Base-by-base conservation (phyloP, 2,113 vertebrate genomes). In the Dendrocopos noguchii region DNA sequence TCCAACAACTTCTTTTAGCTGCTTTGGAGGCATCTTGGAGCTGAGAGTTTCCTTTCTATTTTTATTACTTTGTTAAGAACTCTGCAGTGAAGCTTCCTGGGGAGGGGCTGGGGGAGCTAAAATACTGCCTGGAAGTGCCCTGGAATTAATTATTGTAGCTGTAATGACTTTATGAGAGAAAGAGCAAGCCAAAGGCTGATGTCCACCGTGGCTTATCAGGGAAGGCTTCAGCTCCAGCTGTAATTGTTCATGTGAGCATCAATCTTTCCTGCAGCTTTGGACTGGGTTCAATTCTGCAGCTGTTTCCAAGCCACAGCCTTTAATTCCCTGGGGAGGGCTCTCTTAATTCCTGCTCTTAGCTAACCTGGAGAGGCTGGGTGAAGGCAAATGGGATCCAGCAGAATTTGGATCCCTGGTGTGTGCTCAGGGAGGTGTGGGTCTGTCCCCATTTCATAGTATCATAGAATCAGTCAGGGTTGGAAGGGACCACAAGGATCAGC, bases 191-290 rank as follows among this genome's bases (percentile, higher is more conserved):
- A 61, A 75, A 72, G 73, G 91, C 91, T 93, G 91, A 60, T 91
- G 21, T 70, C 84, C 65, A 68, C 71, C 87, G 5, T 39, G 64
- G 94, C 71, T 93, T 90, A 81, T 91, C 88, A 78, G 18, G 11
- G 91, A 78, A 88, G 91, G 74, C 87, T 91, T 81, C 25, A 93
- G 91, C 91, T 88, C 77, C 91, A 85, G 87, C 85, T 91, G 74
- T 59, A 87, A 77, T 64, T 91, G 82, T 68, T 87, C 72, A 64
- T 84, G 77, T 64, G 84, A 84, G 27, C 70, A 80, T 80, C 86
- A 68, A 52, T 80, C 91, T 90, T 61, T 21, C 34, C 86, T 59
- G 8, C 55, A 55, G 78, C 31, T 80, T 80, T 90, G 94, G 79
- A 65, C 65, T 56, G 10, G 60, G 56, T 80, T 91, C 89, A 91